Conservation (phyloP, 2,888 invertebrate genomes). For the Acleris emargana region DNA sequence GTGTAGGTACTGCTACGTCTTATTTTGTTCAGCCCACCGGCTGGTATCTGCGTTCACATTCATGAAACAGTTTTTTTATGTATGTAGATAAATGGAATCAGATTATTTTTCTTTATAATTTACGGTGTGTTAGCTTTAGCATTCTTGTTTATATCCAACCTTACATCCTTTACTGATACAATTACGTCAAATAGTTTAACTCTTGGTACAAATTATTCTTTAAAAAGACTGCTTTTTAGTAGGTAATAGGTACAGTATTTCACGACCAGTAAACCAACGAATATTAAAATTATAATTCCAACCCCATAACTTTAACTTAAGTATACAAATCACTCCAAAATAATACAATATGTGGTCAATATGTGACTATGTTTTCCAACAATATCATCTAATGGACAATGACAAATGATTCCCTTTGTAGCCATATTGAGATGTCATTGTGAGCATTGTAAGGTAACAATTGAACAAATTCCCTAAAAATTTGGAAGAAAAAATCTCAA, state of each 20-base stretch:
- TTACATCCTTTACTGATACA: too few relatives aligned
- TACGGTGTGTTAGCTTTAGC: too few relatives aligned
- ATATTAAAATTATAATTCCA: too few relatives aligned
- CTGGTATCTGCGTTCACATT: slow-evolving; percentile 5
- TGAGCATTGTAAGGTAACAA: slow-evolving; percentile 63
- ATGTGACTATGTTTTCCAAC: slow-evolving; percentile 56
- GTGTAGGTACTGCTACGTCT: slow-evolving; percentile 54
- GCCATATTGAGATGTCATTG: slow-evolving; percentile 77
- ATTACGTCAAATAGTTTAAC: too few relatives aligned
- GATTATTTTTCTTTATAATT: too few relatives aligned
- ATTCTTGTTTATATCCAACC: too few relatives aligned
- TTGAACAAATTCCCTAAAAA: slow-evolving; percentile 75
- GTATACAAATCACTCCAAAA: neutral
- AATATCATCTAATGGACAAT: slow-evolving; percentile 80
- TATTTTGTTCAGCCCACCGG: slow-evolving; percentile 25
- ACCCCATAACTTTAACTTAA: neutral
- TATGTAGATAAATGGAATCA: too few relatives aligned
- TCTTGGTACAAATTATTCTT: too few relatives aligned
- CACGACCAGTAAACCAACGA: neutral
- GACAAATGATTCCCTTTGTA: slow-evolving; percentile 80
- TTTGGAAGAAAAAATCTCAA: slow-evolving; percentile 56
- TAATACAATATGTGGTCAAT: slow-evolving; percentile 26
- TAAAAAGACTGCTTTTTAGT: too few relatives aligned
- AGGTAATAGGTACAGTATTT: too few relatives aligned
- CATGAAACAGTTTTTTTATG: neutral